Conservation (phyloP, 2,113 vertebrate genomes). For the Fregetta grallaria region DNA sequence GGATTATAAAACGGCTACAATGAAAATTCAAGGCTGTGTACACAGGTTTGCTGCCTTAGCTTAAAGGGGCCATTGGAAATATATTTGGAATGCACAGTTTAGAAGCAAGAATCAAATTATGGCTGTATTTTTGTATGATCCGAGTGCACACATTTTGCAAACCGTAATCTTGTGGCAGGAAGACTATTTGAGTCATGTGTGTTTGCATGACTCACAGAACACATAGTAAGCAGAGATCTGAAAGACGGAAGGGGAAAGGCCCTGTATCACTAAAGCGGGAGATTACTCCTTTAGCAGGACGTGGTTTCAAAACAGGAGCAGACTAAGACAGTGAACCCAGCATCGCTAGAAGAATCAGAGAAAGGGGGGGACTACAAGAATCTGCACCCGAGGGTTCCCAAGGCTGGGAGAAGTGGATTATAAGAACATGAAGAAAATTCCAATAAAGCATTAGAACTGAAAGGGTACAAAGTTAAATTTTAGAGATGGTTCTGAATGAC, state of each 20-base stretch:
- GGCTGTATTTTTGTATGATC: neutral
- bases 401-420: neutral
- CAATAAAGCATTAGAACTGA: neutral
- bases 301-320: neutral
- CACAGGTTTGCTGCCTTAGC: neutral
- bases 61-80: neutral
- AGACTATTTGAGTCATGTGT: slow-evolving; percentile 3
- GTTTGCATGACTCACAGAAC: slow-evolving; percentile 5
- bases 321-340: neutral
- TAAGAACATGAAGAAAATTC: neutral
- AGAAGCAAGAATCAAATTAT: neutral
- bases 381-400: neutral
- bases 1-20: neutral
- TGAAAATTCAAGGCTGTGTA: neutral
- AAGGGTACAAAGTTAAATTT: neutral
- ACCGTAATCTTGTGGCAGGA: neutral
- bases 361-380: neutral
- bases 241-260: neutral
- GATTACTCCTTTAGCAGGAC: neutral
- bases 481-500: neutral
- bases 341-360: neutral
- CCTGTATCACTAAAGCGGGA: neutral
- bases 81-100: neutral
- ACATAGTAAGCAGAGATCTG: neutral
- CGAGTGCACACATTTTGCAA: neutral